Base-by-base conservation (phyloP, 2,113 vertebrate species). In the Lamprotornis superbus region DNA sequence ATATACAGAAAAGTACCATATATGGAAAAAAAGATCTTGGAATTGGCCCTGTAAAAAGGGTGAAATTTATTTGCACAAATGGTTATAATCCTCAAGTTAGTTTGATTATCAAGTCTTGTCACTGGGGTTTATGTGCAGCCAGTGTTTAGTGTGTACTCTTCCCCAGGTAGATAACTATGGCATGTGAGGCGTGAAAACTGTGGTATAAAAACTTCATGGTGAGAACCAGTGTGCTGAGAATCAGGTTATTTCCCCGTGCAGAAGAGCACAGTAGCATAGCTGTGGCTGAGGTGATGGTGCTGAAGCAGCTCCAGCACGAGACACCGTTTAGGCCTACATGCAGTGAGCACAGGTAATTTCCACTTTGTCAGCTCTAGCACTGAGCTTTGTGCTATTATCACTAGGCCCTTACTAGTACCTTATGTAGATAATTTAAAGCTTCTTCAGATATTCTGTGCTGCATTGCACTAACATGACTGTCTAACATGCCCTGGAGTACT, bases 41-140 rank as follows among this genome's bases (percentile, higher is more conserved):
- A 83, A 47, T 53, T 57, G 47, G 14, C 15, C 15, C 33, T 31
- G 12, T 80, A 37, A 60, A 83, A 47, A 87, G 7, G 7, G 30
- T 60, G 21, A 68, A n/a, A 47, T 59, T 60, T 79, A 65, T 87
- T 84, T 91, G 20, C 25, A 71, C 2, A 37, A 82, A 71, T 47
- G 6, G 3, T 82, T 55, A 11, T 40, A 64, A 60, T 7, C 25
- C 11, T 81, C 0, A 0, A 25, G 5, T 84, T 46, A 63, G 28
- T 31, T n/a, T 63, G 24, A 53, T 56, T 59, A 42, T 49, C 30
- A 30, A n/a, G 20, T 76, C 40, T 76, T 6, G 0, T 73, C 24
- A 15, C 21, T 83, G 53, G 30, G 8, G 18, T 75, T 94, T 93
- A 22, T 20, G 22, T 1, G 2, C 22, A 59, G 52, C 35, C 42